These are phyloP conservation scores for Crepidodera aurea DNA, from an alignment of 2,888 invertebrate genomes.

Conservation along the genomic window DNA sequence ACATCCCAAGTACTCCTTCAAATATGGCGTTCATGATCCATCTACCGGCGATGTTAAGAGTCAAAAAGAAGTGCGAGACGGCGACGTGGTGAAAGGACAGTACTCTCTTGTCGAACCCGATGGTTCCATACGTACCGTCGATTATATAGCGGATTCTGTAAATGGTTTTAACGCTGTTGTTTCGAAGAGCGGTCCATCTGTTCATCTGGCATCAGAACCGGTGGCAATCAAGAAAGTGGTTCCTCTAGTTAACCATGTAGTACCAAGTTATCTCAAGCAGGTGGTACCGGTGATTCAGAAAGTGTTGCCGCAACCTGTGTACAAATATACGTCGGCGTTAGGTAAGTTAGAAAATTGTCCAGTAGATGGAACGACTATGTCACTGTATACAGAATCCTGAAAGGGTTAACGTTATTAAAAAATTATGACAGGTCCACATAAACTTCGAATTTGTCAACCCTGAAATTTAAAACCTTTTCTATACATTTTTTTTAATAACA, in stretches of 20 bases:
- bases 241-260: slow-evolving; percentile 28
- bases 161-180: slow-evolving; percentile 63
- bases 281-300: slow-evolving; percentile 49
- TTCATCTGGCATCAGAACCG: slow-evolving; percentile 59
- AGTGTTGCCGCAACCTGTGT: slow-evolving; percentile 50
- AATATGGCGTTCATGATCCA: slow-evolving; percentile 70
- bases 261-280: slow-evolving; percentile 47
- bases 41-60: slow-evolving; percentile 70
- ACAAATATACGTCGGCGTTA: slow-evolving; percentile 44
- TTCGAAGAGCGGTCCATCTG: slow-evolving; percentile 60
- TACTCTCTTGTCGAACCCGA: slow-evolving; percentile 61
- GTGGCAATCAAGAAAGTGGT: slow-evolving; percentile 36
- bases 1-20: slow-evolving; percentile 68
- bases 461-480: too few species aligned
- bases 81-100: slow-evolving; percentile 66
- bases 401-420: too few species aligned
- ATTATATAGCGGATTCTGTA: slow-evolving; percentile 67
- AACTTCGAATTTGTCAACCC: too few species aligned
- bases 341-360: slow-evolving; percentile 42
- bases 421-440: too few species aligned
- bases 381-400: background rate
- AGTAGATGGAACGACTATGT: too few species aligned
- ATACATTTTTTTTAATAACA: too few species aligned
- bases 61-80: slow-evolving; percentile 69
- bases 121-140: slow-evolving; percentile 60